phyloP scores from a whole-genome alignment of 2,113 vertebrate species.

The Symphodus melops region DNA sequence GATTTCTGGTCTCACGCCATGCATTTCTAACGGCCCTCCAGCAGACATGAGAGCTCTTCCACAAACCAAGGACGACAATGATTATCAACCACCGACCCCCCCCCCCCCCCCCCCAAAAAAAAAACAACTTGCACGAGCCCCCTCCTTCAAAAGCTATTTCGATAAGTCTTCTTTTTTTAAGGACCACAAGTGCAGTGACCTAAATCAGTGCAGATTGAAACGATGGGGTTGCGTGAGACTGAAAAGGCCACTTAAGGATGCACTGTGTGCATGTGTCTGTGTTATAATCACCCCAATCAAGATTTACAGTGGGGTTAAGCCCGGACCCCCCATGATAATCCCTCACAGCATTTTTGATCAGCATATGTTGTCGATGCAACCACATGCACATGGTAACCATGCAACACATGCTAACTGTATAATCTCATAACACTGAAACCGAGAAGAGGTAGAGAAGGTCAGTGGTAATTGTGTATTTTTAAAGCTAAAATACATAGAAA shows the following conservation, averaged over 20 bases:
- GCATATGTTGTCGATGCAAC: constrained; percentile 57
- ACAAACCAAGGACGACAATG: constrained; percentile 38
- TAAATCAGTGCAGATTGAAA: constrained; percentile 56
- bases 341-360: constrained; percentile 55
- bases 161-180: constrained; percentile 60
- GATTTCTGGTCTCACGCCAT: constrained; percentile 62
- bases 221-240: constrained; percentile 26
- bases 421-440: not conserved
- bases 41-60: constrained; percentile 42
- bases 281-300: constrained; percentile 74
- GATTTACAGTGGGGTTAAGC: constrained; percentile 56
- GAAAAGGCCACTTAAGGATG: constrained; percentile 61
- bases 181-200: constrained; percentile 59
- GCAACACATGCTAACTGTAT: not conserved
- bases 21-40: constrained; percentile 47
- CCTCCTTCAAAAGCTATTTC: constrained; percentile 58
- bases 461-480: not conserved
- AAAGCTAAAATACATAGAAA: not conserved
- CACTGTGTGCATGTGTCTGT: constrained; percentile 30
- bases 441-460: not conserved
- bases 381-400: not conserved
- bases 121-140: constrained; percentile 50
- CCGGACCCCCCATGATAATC: constrained; percentile 55
- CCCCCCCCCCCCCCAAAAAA: no score
- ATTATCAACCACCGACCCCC: constrained; percentile 51